Base-by-base conservation (phyloP, 1,140 invertebrate species). In the Antheraea pernyi region DNA sequence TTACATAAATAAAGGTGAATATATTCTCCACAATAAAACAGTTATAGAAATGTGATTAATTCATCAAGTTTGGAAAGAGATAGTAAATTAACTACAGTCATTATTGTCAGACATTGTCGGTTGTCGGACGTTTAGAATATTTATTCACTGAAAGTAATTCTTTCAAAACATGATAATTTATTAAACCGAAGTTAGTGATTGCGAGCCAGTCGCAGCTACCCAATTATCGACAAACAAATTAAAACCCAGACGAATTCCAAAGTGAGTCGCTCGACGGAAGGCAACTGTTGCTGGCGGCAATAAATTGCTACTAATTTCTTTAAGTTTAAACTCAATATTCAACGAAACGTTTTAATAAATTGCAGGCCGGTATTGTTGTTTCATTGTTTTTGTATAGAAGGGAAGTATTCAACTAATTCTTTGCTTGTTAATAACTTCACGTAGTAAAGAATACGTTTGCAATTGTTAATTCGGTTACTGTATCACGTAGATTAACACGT, bases 261-360 rank as follows among this genome's bases (percentile, higher is more conserved):
- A 67, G 65, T 67, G 59, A 67, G 65, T 67, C 65, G 59, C 46
- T 59, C 65, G 65, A 18, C 36, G 46, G 19, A 67, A 59, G 65
- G 65, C 65, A 67, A 67, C 65, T 67, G 65, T 67, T 67, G 61
- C 68, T 64, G 71, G 76, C 71, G 69, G 67, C 71, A 63, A 78
- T 70, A 75, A 78, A 78, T 75, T 78, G 73, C 65, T 72, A 63
- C 62, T 74, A 73, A 75, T 79, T 76, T 74, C 72, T 79, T 79
- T 72, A 65, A 72, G 69, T 69, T 67, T 70, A 68, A 72, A 72
- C 68, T 71, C 59, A 71, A 78, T 73, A 76, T 71, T 65, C 65
- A 66, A 30, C 64, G 61, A 62, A 60, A 66, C 67, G 66, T 69
- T 76, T 75, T 71, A 72, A 68, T 63, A 53, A 53, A 53, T 53